Percentiles rank a stretch among this genome's conserved stretches.
Evolutionary conservation across 2,888 invertebrate species (phyloP).

Genomic region (Leucophenga montana): DNA sequence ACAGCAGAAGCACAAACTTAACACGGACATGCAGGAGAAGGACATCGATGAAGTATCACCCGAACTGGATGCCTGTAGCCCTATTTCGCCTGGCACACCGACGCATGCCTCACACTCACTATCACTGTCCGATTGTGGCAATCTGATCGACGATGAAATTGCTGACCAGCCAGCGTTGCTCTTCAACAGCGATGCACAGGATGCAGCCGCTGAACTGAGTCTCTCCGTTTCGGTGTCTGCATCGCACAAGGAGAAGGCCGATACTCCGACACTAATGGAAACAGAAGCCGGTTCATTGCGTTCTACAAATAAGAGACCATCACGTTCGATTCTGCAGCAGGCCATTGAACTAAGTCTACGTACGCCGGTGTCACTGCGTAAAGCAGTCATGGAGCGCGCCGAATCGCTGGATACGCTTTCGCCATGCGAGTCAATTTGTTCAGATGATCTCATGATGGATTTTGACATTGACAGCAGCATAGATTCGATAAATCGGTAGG

Average conservation of each 20-base stretch:
- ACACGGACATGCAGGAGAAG: conserved; percentile 73
- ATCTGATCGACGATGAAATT: conserved; percentile 90
- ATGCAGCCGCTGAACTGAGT: conserved; percentile 55
- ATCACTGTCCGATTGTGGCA: conserved; percentile 83
- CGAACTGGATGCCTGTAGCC: conserved; percentile 73
- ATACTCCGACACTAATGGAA: conserved; percentile 73
- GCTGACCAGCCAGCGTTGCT: conserved; percentile 90
- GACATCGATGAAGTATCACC: conserved; percentile 74
- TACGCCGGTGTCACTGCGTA: conserved; percentile 70
- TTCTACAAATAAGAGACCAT: conserved; percentile 60
- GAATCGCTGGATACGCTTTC: conserved; percentile 87
- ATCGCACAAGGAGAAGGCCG: conserved; percentile 73
- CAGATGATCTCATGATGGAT: conserved; percentile 91
- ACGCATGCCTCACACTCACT: conserved; percentile 86
- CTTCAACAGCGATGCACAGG: conserved; percentile 78
- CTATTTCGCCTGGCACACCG: conserved; percentile 83
- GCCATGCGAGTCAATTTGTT: conserved; percentile 87
- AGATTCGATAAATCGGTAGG: conserved; percentile 72
- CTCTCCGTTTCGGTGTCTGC: not conserved
- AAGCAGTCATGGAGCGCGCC: conserved; percentile 76
- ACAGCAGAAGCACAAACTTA: conserved; percentile 69
- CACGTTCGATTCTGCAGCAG: conserved; percentile 68
- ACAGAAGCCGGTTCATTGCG: conserved; percentile 70
- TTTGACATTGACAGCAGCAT: conserved; percentile 77
- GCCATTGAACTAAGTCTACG: conserved; percentile 73